phyloP scores from a whole-genome alignment of 2,888 invertebrate species.

The Actias luna region DNA sequence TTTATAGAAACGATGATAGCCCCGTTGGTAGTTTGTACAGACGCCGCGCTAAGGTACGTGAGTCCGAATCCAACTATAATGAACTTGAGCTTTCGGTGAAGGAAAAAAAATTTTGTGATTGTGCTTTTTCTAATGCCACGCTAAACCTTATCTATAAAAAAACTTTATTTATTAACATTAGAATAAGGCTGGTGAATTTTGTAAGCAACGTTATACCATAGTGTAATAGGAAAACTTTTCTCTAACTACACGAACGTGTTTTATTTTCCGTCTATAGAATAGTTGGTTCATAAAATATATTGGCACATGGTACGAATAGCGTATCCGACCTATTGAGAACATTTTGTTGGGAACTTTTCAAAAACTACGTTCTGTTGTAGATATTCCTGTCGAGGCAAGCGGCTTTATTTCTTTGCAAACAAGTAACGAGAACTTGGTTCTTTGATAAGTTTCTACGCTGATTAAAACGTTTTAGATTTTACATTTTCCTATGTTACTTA shows the following conservation, averaged over 20 bases:
- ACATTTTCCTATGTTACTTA: neutral
- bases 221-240: neutral
- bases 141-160: too few relatives aligned
- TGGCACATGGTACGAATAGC: constrained; percentile 19
- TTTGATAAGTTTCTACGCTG: constrained; percentile 3
- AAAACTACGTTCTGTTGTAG: constrained; percentile 21
- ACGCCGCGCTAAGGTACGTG: too few relatives aligned
- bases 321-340: constrained; percentile 27
- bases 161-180: too few relatives aligned
- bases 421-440: constrained; percentile 10
- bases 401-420: constrained; percentile 20
- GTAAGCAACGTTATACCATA: neutral
- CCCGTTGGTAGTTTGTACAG: too few relatives aligned
- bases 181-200: neutral
- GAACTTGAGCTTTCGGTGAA: too few relatives aligned
- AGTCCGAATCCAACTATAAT: too few relatives aligned
- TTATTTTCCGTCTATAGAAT: constrained; percentile 1
- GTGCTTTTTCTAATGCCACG: too few relatives aligned
- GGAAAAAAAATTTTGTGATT: too few relatives aligned
- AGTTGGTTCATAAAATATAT: constrained; percentile 27
- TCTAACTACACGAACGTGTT: neutral
- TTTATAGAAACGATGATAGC: too few relatives aligned
- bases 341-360: constrained; percentile 33
- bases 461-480: constrained; percentile 10
- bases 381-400: constrained; percentile 12